These are phyloP conservation scores for Limnephilus rhombicus DNA, from an alignment of 2,888 invertebrate genomes.

Conservation along the genomic window DNA sequence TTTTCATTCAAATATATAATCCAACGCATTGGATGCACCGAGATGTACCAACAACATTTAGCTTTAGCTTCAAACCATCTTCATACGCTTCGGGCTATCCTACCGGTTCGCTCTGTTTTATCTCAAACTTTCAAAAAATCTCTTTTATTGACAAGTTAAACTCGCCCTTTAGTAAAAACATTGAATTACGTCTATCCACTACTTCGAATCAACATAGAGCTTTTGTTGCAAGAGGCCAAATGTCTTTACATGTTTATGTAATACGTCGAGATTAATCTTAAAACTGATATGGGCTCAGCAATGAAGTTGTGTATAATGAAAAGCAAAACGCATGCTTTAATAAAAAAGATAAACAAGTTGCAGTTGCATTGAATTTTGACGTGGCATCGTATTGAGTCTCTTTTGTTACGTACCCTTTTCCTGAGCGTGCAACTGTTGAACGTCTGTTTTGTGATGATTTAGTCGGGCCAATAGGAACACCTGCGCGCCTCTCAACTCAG, in stretches of 20 bases:
- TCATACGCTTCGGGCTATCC: conserved; percentile 37
- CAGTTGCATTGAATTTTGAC: not conserved
- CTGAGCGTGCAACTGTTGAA: conserved; percentile 9
- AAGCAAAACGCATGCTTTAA: not conserved
- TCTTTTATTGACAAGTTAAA: not conserved
- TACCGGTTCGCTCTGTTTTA: conserved; percentile 41
- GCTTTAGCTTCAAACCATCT: conserved; percentile 9
- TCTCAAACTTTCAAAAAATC: not conserved
- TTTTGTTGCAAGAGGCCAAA: not conserved
- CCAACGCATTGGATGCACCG: conserved; percentile 46
- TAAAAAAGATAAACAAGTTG: not conserved
- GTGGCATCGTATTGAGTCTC: not conserved
- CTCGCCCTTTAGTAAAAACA: not conserved
- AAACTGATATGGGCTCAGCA: conserved; percentile 3
- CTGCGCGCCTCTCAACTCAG: conserved; percentile 65
- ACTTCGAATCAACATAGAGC: not conserved
- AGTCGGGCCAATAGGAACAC: conserved; percentile 60
- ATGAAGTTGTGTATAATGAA: not conserved
- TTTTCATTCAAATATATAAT: conserved; percentile 48
- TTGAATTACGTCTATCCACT: not conserved
- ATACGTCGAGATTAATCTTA: not conserved
- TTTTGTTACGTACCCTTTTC: not conserved
- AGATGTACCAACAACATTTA: conserved; percentile 41
- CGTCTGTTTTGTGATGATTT: conserved; percentile 54
- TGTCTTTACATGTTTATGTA: not conserved